These are phyloP conservation scores for Lordiphosa andalusiaca DNA, from an alignment of 2,888 invertebrate genomes.

Conservation along the genomic window DNA sequence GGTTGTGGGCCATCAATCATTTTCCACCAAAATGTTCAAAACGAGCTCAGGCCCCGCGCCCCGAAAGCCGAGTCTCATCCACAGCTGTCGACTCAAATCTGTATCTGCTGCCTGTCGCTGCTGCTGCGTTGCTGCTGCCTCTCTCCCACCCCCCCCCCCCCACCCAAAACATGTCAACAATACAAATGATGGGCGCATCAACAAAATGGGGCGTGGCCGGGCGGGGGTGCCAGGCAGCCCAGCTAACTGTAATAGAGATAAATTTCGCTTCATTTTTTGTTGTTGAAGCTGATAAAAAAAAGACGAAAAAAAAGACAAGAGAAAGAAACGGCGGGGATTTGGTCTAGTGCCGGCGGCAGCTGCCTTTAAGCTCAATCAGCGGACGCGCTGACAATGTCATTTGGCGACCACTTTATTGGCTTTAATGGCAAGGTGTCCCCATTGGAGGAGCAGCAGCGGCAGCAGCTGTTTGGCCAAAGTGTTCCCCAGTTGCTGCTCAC, in stretches of 20 bases:
- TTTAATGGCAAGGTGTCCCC: conserved; percentile 59
- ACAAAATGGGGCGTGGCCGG: conserved; percentile 48
- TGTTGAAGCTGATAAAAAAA: conserved; percentile 49
- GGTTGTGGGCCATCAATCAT: conserved; percentile 60
- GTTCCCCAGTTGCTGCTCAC: conserved; percentile 27
- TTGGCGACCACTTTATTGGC: conserved; percentile 61
- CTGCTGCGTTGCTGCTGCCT: conserved; percentile 18
- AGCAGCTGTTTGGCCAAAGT: conserved; percentile 23
- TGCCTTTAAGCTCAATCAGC: conserved; percentile 41
- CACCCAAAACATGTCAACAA: conserved; percentile 60
- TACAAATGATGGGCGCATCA: conserved; percentile 68
- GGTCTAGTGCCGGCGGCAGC: conserved; percentile 7
- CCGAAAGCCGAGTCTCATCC: conserved; percentile 22
- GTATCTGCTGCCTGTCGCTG: conserved; percentile 44
- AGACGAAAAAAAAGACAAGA: conserved; percentile 6
- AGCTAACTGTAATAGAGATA: conserved; percentile 73
- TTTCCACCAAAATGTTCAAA: conserved; percentile 38
- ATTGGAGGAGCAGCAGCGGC: neutral
- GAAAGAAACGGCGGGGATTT: conserved; percentile 12
- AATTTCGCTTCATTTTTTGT: conserved; percentile 69
- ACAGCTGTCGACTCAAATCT: conserved; percentile 64
- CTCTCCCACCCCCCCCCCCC: neutral
- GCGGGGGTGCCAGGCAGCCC: conserved; percentile 13
- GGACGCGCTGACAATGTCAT: conserved; percentile 65
- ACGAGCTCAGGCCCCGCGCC: conserved; percentile 23